These are phyloP conservation scores for Lophotis ruficrista DNA, from an alignment of 2,113 vertebrate species.

Conservation along the genomic window DNA sequence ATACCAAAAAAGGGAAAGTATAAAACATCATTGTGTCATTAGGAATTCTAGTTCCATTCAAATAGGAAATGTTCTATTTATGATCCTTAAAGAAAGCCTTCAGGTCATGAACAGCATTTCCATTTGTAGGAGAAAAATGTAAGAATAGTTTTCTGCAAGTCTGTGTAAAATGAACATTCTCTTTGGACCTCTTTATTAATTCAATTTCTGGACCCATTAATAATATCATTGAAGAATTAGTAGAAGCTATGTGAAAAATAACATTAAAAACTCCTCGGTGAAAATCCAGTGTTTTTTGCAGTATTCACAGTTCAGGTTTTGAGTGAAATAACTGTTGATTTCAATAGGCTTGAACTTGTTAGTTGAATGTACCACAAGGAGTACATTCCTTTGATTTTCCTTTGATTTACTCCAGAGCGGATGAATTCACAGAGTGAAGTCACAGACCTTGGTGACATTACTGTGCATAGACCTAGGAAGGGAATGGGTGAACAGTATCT, in stretches of 20 bases:
- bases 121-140: conserved; percentile 14
- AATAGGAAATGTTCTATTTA: conserved; percentile 1
- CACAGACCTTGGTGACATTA: not conserved
- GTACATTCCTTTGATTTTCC: not conserved
- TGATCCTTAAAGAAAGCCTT: conserved; percentile 10
- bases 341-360: not conserved
- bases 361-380: not conserved
- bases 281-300: not conserved
- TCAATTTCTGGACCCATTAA: not conserved
- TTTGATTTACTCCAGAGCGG: not conserved
- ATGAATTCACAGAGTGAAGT: not conserved
- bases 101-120: not conserved
- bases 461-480: not conserved
- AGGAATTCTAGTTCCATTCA: not conserved
- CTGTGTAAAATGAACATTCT: not conserved
- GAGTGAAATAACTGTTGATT: not conserved
- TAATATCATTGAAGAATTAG: not conserved
- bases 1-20: not conserved
- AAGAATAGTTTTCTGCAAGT: not conserved
- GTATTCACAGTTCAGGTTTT: not conserved
- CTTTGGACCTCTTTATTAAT: not conserved
- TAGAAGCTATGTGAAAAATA: not conserved
- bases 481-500: not conserved
- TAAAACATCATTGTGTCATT: not conserved
- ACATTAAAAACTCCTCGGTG: not conserved